Conservation (phyloP, 2,888 invertebrate species). For the Drosophila colorata region DNA sequence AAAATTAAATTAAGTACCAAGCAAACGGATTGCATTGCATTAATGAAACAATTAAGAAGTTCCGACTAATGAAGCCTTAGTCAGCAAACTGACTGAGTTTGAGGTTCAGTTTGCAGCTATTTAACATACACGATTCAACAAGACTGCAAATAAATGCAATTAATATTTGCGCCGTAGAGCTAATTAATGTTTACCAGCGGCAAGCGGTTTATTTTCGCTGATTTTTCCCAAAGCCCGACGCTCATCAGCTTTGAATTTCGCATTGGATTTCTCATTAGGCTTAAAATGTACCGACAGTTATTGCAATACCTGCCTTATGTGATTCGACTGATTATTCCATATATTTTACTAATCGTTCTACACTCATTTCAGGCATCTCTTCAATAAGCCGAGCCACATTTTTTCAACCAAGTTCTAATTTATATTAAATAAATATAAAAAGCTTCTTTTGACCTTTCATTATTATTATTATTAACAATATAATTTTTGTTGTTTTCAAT, state of each 20-base stretch:
- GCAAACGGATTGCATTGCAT: conserved; percentile 78
- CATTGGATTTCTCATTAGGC: not conserved
- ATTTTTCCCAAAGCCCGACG: conserved; percentile 2
- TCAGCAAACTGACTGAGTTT: conserved; percentile 33
- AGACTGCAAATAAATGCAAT: conserved; percentile 51
- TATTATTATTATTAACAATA: not conserved
- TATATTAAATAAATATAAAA: too few relatives aligned
- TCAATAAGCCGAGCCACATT: too few relatives aligned
- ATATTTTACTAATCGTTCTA: not conserved
- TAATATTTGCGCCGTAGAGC: conserved; percentile 57
- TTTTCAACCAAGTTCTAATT: too few relatives aligned
- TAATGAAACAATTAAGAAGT: conserved; percentile 78
- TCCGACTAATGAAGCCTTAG: conserved; percentile 77
- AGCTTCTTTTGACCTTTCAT: not conserved
- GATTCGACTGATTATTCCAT: not conserved
- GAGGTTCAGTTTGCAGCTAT: conserved; percentile 27
- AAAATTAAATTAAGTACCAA: conserved; percentile 77
- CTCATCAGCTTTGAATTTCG: conserved; percentile 9
- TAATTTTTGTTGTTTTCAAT: too few relatives aligned
- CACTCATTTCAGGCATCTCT: not conserved
- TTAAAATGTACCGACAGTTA: conserved; percentile 12
- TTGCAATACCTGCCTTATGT: not conserved
- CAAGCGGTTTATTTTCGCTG: conserved; percentile 18
- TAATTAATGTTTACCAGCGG: conserved; percentile 53
- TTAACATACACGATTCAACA: conserved; percentile 27